Percentiles rank a stretch among this genome's conserved stretches.
These are phyloP conservation scores for Orthonychiurus folsomi DNA, from an alignment of 2,888 invertebrate species.

Conservation along the genomic window DNA sequence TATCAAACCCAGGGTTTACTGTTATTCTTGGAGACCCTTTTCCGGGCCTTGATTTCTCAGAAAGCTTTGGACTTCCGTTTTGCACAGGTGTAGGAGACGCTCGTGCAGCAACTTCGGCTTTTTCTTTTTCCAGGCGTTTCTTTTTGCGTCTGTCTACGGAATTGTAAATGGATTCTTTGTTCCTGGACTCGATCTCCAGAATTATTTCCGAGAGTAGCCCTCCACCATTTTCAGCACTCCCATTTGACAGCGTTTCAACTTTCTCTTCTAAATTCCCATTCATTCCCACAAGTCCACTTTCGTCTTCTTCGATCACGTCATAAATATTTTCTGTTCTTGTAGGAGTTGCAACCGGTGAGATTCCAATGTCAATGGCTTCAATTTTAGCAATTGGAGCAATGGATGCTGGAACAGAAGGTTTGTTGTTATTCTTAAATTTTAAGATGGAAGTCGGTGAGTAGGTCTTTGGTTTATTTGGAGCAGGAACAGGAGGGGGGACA, in stretches of 20 bases:
- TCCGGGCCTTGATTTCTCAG: neutral
- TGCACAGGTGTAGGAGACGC: constrained; percentile 2
- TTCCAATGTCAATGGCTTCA: constrained; percentile 18
- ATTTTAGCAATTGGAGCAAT: constrained; percentile 33
- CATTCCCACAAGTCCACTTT: neutral
- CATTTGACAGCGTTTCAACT: constrained; percentile 43
- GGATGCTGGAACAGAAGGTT: neutral
- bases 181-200: constrained; percentile 73
- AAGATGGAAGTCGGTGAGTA: constrained; percentile 18
- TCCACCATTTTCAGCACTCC: constrained; percentile 57
- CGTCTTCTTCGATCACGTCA: constrained; percentile 35
- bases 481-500: constrained; percentile 21
- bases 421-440: constrained; percentile 14
- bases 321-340: constrained; percentile 33
- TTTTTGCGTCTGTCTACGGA: constrained; percentile 33
- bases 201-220: constrained; percentile 78
- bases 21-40: constrained; percentile 7
- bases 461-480: constrained; percentile 11
- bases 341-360: neutral
- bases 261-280: constrained; percentile 24
- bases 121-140: constrained; percentile 14
- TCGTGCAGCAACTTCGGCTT: neutral
- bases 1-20: constrained; percentile 9
- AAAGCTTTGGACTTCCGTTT: neutral
- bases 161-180: constrained; percentile 72